Evolutionary conservation across 2,113 vertebrate genomes (phyloP), one percentile per base, ranked within the genome.

Genomic region (Xiphophorus hellerii): DNA sequence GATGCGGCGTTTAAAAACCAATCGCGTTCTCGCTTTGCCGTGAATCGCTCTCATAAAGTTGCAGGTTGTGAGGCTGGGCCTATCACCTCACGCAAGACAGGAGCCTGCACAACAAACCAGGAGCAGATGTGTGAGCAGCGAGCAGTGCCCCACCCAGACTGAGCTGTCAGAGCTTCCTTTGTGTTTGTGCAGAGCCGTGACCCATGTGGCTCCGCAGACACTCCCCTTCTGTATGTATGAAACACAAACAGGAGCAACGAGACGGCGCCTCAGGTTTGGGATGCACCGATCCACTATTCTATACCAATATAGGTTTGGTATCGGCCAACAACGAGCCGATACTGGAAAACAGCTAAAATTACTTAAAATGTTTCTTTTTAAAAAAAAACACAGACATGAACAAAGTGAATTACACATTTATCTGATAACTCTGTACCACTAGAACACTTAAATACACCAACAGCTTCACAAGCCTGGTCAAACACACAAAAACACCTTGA

Each of bases 41-140:
- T 86, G 73, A 83, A 76, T 80, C 69, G 74, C 76, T 85, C 69
- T 39, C 72, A 80, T 74, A 84, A 86, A 83, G 66, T 67, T 74
- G 77, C 82, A 74, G 63, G 13, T 5, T n/a, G 14, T 69, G 27
- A 27, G 5, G 3, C 29, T 17, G 4, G 31, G 62, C 51, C 51
- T 54, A 25, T 54, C 22, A 5, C 61, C 61, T 13, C 2, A 5
- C 20, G 29, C 5, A 63, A 15, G 7, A 63, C 1, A 71, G 73
- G 75, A 84, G 81, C 82, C 80, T 63, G 81, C 82, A 88, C 78
- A 81, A 89, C 78, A 90, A 90, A 92, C 88, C 85, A 88, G 88
- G 79, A 87, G 83, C 91, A 93, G 92, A 93, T 92, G 92, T 90
- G 20, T 61, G 69, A 13, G 82, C 68, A 71, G 69, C 8, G 75